Conservation (phyloP, 1,140 invertebrate genomes). For the Zaprionus tsacasi region DNA sequence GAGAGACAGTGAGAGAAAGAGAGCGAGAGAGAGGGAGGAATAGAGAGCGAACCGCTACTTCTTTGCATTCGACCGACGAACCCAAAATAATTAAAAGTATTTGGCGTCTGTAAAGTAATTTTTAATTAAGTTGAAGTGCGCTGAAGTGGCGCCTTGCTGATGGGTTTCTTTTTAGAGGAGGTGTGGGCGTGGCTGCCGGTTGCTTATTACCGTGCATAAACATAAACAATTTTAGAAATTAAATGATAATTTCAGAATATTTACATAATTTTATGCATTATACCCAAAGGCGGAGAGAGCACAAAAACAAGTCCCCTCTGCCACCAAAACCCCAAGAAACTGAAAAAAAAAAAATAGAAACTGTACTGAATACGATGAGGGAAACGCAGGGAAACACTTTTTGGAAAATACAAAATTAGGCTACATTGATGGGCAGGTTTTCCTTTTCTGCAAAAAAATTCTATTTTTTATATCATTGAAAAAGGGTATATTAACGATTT, state of each 20-base stretch:
- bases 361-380: not conserved
- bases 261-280: slow-evolving; percentile 82
- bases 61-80: slow-evolving; percentile 75
- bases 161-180: slow-evolving; percentile 8
- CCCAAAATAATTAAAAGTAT: slow-evolving; percentile 83
- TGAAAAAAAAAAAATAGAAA: not conserved
- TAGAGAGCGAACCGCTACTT: slow-evolving; percentile 9
- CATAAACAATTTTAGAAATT: slow-evolving; percentile 82
- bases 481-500: no score
- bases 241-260: slow-evolving; percentile 80
- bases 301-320: not conserved
- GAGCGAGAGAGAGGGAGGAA: not conserved
- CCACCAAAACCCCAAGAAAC: not conserved
- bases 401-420: slow-evolving; percentile 38
- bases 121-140: slow-evolving; percentile 82
- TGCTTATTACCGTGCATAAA: slow-evolving; percentile 81
- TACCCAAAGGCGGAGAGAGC: slow-evolving; percentile 37
- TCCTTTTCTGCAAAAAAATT: slow-evolving; percentile 56
- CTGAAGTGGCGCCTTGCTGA: slow-evolving; percentile 52
- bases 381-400: not conserved
- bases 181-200: slow-evolving; percentile 42
- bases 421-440: slow-evolving; percentile 36
- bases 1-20: not conserved
- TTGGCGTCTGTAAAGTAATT: slow-evolving; percentile 82
- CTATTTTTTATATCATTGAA: no score